phyloP scores from a whole-genome alignment of 2,113 vertebrate genomes.

The Dipodomys spectabilis region DNA sequence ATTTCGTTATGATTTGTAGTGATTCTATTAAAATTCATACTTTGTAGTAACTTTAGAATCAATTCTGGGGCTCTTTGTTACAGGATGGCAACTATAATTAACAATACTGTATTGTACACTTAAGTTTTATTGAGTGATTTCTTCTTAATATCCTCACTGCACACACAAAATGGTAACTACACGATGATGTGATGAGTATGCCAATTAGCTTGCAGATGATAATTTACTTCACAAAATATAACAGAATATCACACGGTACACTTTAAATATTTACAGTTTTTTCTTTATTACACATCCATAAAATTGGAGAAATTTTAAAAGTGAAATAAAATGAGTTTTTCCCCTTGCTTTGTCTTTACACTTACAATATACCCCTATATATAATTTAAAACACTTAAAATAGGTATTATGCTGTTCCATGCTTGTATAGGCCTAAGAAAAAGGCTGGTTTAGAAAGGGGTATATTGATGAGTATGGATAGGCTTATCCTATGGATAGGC shows the following conservation, averaged over 20 bases:
- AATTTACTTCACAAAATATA: not conserved
- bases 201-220: not conserved
- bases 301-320: not conserved
- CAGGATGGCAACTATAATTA: not conserved
- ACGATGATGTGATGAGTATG: not conserved
- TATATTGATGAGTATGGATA: too few relatives aligned
- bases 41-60: not conserved
- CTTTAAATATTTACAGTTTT: not conserved
- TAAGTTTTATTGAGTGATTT: not conserved
- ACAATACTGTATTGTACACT: too few relatives aligned
- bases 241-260: not conserved
- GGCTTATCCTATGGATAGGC: too few relatives aligned
- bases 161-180: not conserved
- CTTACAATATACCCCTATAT: too few relatives aligned
- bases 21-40: too few relatives aligned
- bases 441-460: too few relatives aligned
- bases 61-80: not conserved
- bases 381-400: too few relatives aligned
- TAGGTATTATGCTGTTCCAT: too few relatives aligned
- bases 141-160: not conserved
- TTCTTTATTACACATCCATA: not conserved
- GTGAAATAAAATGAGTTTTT: not conserved
- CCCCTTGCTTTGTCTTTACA: too few relatives aligned
- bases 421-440: too few relatives aligned
- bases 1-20: not conserved